These are phyloP conservation scores for Ferrisia virgata DNA, from an alignment of 2,888 invertebrate genomes.

Conservation along the genomic window DNA sequence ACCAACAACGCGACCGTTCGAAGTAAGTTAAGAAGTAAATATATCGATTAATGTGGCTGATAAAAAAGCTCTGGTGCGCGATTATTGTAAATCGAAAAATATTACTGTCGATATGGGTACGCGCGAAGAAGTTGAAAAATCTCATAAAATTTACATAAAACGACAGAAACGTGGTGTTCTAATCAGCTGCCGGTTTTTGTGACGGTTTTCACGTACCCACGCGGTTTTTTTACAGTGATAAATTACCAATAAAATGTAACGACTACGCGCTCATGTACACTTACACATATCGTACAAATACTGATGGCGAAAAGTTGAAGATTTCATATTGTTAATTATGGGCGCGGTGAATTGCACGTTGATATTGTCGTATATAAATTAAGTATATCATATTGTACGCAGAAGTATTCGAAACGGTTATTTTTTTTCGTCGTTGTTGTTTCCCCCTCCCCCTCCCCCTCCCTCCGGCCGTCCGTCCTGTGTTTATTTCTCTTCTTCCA, in stretches of 20 bases:
- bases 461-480: too few relatives aligned
- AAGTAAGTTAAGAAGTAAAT: too few relatives aligned
- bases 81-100: neutral
- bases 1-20: too few relatives aligned
- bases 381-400: too few relatives aligned
- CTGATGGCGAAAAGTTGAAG: neutral
- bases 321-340: neutral
- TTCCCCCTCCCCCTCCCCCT: neutral
- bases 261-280: neutral
- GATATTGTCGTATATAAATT: too few relatives aligned
- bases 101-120: neutral
- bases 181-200: constrained; percentile 12
- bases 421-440: neutral
- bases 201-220: neutral
- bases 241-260: constrained; percentile 12
- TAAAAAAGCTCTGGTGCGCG: neutral
- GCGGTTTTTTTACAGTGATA: neutral
- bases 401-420: neutral
- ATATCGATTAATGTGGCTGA: too few relatives aligned
- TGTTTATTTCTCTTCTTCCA: too few relatives aligned
- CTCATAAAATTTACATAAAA: constrained; percentile 6
- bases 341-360: neutral
- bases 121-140: neutral
- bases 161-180: neutral
- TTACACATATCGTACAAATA: neutral